phyloP scores from a whole-genome alignment of 2,113 vertebrate species.

The Cynoglossus semilaevis region DNA sequence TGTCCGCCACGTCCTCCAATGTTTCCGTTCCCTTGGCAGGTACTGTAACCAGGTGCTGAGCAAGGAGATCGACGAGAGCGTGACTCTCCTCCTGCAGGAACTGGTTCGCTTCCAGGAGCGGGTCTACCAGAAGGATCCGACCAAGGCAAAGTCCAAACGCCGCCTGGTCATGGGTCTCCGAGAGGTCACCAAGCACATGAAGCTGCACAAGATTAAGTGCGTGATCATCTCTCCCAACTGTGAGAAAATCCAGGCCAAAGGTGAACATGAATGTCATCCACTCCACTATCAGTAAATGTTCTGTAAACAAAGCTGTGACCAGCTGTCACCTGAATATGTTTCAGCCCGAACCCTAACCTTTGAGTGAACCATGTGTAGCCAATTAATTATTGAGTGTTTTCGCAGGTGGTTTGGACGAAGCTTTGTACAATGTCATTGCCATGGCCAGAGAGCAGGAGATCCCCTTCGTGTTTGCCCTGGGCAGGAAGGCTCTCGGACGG shows the following conservation, averaged over 20 bases:
- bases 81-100: slow-evolving; percentile 92
- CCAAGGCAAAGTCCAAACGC: slow-evolving; percentile 90
- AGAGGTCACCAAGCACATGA: slow-evolving; percentile 99
- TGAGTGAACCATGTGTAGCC: background rate
- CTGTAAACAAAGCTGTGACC: too few relatives aligned
- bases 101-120: slow-evolving; percentile 96
- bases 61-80: slow-evolving; percentile 98
- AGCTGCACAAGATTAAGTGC: slow-evolving; percentile 93
- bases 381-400: slow-evolving; percentile 20
- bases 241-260: slow-evolving; percentile 98
- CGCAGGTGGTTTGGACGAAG: slow-evolving; percentile 93
- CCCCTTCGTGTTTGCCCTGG: slow-evolving; percentile 96
- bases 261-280: slow-evolving; percentile 60
- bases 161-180: slow-evolving; percentile 95
- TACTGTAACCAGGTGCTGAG: slow-evolving; percentile 98
- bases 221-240: slow-evolving; percentile 99
- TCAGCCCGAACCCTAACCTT: background rate
- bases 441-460: slow-evolving; percentile 98
- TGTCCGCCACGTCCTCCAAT: background rate
- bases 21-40: slow-evolving; percentile 61
- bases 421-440: slow-evolving; percentile 94
- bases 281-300: background rate
- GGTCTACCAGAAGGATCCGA: slow-evolving; percentile 94
- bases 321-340: background rate
- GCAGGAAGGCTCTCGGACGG: slow-evolving; percentile 93